Conservation (phyloP, 2,797 vertebrate genomes). For the Protonibea diacanthus region DNA sequence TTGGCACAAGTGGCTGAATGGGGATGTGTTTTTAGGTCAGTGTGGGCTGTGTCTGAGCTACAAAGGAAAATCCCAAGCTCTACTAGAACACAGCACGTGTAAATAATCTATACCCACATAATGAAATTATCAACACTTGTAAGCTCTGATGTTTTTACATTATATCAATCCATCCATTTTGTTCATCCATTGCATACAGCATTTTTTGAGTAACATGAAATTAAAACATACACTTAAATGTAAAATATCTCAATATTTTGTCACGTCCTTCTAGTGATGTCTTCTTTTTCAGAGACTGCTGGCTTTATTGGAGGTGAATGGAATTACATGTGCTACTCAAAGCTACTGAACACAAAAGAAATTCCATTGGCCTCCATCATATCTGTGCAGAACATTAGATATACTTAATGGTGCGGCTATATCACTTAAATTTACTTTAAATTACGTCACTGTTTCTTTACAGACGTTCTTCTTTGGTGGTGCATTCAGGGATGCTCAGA, state of each 20-base stretch:
- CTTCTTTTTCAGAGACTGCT: background rate
- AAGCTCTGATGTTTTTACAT: background rate
- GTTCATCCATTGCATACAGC: background rate
- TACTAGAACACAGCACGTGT: background rate
- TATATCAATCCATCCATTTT: background rate
- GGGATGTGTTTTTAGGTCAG: background rate
- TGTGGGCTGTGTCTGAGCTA: background rate
- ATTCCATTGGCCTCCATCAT: background rate
- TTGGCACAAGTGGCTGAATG: background rate
- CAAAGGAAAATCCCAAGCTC: background rate
- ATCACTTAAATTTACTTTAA: background rate
- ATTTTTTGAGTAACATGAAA: background rate
- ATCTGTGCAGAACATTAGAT: background rate
- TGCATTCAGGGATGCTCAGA: constrained; percentile 15
- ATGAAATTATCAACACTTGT: background rate
- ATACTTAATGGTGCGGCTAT: background rate
- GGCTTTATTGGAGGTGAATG: background rate
- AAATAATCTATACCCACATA: background rate
- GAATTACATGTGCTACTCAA: background rate
- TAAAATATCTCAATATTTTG: background rate
- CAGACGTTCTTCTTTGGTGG: background rate
- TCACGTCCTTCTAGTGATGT: background rate
- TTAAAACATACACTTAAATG: background rate
- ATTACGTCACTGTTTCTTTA: background rate
- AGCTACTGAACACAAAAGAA: too few relatives aligned